Base-by-base conservation (phyloP, 2,113 vertebrate genomes). In the Tringa solitaria region DNA sequence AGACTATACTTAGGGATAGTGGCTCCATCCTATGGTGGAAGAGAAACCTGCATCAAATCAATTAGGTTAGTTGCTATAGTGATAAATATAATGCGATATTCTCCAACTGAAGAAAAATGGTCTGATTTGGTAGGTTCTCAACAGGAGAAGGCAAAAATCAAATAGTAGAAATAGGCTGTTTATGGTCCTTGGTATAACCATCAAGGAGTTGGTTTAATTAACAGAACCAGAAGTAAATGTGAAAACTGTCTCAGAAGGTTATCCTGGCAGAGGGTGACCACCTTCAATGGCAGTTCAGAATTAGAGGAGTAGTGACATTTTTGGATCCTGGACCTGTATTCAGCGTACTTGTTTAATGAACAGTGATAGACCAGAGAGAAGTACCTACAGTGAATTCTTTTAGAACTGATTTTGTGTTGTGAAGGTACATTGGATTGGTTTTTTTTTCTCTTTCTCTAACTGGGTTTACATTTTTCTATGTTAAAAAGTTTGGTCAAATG, bases 1-100 rank as follows among this genome's bases (percentile, higher is more conserved):
- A 95, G 93, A 83, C 96, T 97, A 97, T 98, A 97, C 96, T 96
- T 96, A 98, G 96, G 98, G 97, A 96, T 98, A 97, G 98, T 98
- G 97, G 99, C 99, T 98, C 99, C 99, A 99, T 98, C 99, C 97
- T 97, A 99, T 99, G 99, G 99, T 98, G 97, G 97, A 98, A 98
- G 85, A 95, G 96, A 92, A 97, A 96, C 95, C 92, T 98, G 97
- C 98, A 97, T 95, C 97, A 95, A 96, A 96, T 95, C 97, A 97
- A 97, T 97, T 97, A 97, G 41, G 69, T 94, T 96, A 93, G 98
- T 98, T 98, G 97, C 98, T 97, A 97, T 98, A 97, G 97, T 95
- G 96, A 98, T 96, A 89, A 94, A 96, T 90, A 89, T 56, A 95
- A 85, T 94, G 56, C 84, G 61, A 86, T 91, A 80, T 91, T 95